Base-by-base conservation (phyloP, 2,888 invertebrate genomes). In the Idaea aversata region DNA sequence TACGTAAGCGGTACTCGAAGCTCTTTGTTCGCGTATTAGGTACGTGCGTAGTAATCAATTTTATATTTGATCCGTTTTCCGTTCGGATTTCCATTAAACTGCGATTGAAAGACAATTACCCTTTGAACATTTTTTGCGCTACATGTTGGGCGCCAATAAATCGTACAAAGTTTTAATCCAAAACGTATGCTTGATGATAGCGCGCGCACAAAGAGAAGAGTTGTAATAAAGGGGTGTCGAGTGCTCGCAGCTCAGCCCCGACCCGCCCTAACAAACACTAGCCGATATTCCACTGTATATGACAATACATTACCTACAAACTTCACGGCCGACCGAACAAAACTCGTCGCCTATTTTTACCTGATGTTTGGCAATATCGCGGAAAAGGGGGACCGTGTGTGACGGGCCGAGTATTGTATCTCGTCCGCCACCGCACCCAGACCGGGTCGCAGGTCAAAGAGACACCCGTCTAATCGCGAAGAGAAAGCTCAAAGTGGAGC, bases 161-260 rank as follows among this genome's bases (percentile, higher is more conserved):
- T 78, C 73, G 72, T 72, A 77, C 74, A 86, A 87, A 86, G 86
- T 86, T 90, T 91, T 89, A 89, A 90, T 89, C 88, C 82, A 80
- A 82, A 81, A 77, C 86, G 85, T 85, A 85, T 86, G 88, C 81
- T 85, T 82, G 85, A 86, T 87, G 84, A 82, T 82, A 85, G 83
- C 79, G 84, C 73, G 74, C 71, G 74, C 80, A 86, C 88, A 90
- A 90, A 89, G 90, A 84, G 87, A 84, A 85, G 86, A 86, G 82
- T 85, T 87, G 88, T 88, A 88, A 89, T 91, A 88, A 90, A 89
- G 86, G 90, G 90, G 90, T 87, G 88, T 88, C 85, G 86, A 88
- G 86, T 87, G 87, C 77, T 87, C 83, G 74, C 80, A 77, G 81
- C 80, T 81, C 78, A 79, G 66, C 67, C 65, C 63, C 15, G 61